Conservation (phyloP, 2,888 invertebrate genomes). For the Eudemis profundana region DNA sequence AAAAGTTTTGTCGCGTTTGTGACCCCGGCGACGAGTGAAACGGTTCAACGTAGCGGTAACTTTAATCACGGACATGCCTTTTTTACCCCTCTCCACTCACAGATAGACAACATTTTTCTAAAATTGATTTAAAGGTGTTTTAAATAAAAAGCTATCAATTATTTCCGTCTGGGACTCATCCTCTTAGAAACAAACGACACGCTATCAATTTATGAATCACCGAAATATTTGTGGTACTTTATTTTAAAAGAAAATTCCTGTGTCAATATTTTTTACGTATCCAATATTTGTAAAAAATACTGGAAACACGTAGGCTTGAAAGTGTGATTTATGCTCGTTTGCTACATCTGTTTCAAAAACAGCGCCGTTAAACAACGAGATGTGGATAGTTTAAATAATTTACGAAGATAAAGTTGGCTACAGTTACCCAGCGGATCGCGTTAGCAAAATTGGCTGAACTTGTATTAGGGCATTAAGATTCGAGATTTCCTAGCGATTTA, state of each 20-base stretch:
- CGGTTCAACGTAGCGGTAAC: conserved; percentile 55
- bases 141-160: background rate
- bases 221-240: conserved; percentile 31
- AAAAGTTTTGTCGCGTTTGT: conserved; percentile 35
- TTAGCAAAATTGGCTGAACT: conserved; percentile 57
- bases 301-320: conserved; percentile 32
- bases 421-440: conserved; percentile 57
- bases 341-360: conserved; percentile 32
- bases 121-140: conserved; percentile 5
- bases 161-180: conserved; percentile 12
- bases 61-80: conserved; percentile 59
- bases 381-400: conserved; percentile 43
- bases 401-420: conserved; percentile 47
- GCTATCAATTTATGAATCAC: conserved; percentile 27
- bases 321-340: conserved; percentile 27
- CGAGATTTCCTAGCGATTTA: conserved; percentile 40
- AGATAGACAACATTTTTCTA: conserved; percentile 8
- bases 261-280: conserved; percentile 33
- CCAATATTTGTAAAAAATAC: conserved; percentile 29
- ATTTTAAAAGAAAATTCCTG: conserved; percentile 26
- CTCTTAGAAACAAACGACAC: conserved; percentile 11
- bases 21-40: conserved; percentile 45
- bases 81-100: conserved; percentile 56
- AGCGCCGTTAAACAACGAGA: conserved; percentile 39
- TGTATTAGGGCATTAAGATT: conserved; percentile 45